These are phyloP conservation scores for Pandemis heparana DNA, from an alignment of 2,888 invertebrate species.

Conservation along the genomic window DNA sequence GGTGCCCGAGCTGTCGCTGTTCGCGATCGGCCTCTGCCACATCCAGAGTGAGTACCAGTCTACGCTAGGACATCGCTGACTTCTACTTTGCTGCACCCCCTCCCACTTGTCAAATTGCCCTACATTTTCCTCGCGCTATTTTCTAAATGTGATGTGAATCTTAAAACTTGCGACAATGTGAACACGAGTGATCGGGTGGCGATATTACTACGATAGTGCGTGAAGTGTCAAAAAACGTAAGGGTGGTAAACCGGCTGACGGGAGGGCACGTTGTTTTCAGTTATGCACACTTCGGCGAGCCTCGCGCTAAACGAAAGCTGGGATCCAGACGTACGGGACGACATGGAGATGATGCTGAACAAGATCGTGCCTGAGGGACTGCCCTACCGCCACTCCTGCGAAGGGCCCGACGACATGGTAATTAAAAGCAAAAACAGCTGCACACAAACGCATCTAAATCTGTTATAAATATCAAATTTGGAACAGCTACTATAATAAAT, in stretches of 20 bases:
- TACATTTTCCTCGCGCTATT: constrained; percentile 59
- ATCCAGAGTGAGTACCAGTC: constrained; percentile 94
- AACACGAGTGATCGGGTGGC: constrained; percentile 20
- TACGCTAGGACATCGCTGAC: constrained; percentile 62
- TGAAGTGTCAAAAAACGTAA: constrained; percentile 38
- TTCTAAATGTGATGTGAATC: constrained; percentile 49
- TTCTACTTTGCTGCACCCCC: constrained; percentile 72
- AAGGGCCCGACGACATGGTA: constrained; percentile 99
- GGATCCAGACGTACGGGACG: constrained; percentile 98
- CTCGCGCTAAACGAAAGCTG: constrained; percentile 98
- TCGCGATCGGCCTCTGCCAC: constrained; percentile 98
- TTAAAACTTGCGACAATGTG: constrained; percentile 45
- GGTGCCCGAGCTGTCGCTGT: constrained; percentile 97
- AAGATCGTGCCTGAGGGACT: constrained; percentile 99
- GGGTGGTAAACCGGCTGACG: constrained; percentile 45
- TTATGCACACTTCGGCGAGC: constrained; percentile 99
- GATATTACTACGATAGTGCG: constrained; percentile 36
- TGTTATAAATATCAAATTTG: neutral
- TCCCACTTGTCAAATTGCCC: constrained; percentile 70
- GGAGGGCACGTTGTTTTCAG: constrained; percentile 86
- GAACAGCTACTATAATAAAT: constrained; percentile 42
- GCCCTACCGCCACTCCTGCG: constrained; percentile 98
- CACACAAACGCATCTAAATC: constrained; percentile 4
- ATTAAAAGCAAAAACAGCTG: constrained; percentile 57
- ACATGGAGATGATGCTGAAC: constrained; percentile 99